phyloP scores from a whole-genome alignment of 2,797 vertebrate species.

The Falco columbarius region DNA sequence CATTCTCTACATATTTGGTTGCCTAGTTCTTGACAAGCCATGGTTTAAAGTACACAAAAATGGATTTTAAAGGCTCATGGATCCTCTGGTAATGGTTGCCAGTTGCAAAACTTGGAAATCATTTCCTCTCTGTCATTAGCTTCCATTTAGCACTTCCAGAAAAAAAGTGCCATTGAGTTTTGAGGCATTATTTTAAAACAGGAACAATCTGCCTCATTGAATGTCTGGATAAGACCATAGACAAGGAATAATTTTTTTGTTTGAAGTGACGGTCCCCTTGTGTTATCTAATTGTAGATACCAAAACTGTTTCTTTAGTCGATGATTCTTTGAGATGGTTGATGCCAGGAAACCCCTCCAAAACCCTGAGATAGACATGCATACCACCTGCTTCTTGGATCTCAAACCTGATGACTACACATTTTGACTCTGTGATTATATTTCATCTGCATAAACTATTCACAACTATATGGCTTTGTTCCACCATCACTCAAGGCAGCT shows the following conservation, averaged over 20 bases:
- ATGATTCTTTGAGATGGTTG: conserved; percentile 5
- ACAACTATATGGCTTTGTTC: conserved; percentile 29
- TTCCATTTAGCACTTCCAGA: background rate
- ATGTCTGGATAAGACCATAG: background rate
- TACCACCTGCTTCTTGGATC: conserved; percentile 63
- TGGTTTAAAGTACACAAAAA: conserved; percentile 4
- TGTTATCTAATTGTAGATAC: background rate
- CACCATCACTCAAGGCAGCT: conserved; percentile 48
- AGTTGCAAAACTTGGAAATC: conserved; percentile 37
- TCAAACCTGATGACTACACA: conserved; percentile 35
- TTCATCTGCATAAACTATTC: conserved; percentile 44
- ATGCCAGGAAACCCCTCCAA: conserved; percentile 48
- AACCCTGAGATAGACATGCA: conserved; percentile 13
- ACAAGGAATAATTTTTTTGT: background rate
- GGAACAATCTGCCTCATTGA: background rate
- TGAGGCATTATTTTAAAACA: conserved; percentile 15
- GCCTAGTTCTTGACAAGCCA: background rate
- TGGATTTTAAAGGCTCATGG: background rate
- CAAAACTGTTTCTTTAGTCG: conserved; percentile 13
- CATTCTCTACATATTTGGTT: background rate
- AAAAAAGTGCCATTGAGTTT: background rate
- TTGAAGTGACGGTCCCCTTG: background rate
- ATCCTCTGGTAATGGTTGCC: background rate
- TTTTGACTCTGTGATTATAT: conserved; percentile 49
- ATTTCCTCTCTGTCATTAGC: background rate